phyloP scores from a whole-genome alignment of 2,888 invertebrate genomes.

The Euphydryas editha region DNA sequence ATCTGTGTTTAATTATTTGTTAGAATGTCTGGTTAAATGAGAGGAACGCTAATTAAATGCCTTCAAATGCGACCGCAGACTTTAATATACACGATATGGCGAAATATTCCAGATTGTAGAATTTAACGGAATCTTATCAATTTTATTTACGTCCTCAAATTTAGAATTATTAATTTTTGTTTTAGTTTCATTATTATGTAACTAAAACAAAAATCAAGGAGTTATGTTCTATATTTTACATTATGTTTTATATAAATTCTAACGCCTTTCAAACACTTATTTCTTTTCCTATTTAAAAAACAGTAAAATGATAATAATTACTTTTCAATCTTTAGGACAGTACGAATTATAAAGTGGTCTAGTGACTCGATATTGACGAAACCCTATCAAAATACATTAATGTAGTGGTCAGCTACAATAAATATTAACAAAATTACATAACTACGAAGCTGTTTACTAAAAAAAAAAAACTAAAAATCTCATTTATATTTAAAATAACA shows the following conservation, averaged over 20 bases:
- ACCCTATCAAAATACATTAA: too few species aligned
- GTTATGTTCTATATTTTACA: too few species aligned
- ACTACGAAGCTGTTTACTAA: background rate
- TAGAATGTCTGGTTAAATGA: background rate
- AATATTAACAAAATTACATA: too few species aligned
- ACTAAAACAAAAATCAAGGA: background rate
- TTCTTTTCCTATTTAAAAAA: too few species aligned
- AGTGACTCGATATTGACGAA: too few species aligned
- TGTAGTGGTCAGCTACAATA: too few species aligned
- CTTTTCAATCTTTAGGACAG: too few species aligned
- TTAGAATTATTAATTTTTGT: background rate
- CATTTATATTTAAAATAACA: background rate
- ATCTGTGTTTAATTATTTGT: background rate
- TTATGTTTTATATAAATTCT: too few species aligned
- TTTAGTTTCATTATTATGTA: background rate
- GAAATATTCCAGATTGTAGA: background rate
- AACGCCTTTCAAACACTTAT: too few species aligned
- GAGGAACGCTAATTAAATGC: slow-evolving; percentile 1
- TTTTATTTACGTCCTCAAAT: background rate
- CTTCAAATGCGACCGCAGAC: background rate
- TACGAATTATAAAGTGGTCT: too few species aligned
- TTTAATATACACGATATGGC: background rate
- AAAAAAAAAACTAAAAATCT: background rate
- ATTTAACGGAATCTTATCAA: background rate
- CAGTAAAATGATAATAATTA: too few species aligned